phyloP scores from a whole-genome alignment of 2,113 vertebrate genomes.

The Podocnemis expansa region DNA sequence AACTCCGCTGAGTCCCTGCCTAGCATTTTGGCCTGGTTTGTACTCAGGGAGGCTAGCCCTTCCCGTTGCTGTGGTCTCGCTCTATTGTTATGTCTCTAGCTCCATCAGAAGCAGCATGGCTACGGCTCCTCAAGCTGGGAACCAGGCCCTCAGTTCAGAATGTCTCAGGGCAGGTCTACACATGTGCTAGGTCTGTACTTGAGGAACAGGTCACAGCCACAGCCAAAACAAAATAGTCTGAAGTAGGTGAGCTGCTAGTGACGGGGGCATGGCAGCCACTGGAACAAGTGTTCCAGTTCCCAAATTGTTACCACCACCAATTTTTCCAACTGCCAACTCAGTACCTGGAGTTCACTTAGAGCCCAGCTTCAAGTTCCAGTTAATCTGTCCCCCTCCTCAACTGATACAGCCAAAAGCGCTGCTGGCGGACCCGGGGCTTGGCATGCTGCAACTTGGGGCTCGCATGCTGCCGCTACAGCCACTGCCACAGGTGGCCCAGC shows the following conservation, averaged over 20 bases:
- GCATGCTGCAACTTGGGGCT: too few species aligned
- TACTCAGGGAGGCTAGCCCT: neutral
- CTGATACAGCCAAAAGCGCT: neutral
- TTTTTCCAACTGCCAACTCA: neutral
- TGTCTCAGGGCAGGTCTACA: neutral
- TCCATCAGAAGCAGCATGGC: neutral
- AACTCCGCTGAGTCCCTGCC: neutral
- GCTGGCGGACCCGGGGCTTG: too few species aligned
- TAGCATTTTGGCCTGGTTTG: neutral
- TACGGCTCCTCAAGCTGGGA: neutral
- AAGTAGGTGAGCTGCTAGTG: conserved; percentile 32
- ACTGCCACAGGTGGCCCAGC: too few species aligned
- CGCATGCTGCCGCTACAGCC: too few species aligned
- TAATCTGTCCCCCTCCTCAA: neutral
- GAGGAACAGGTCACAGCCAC: conserved; percentile 31
- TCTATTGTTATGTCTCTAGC: neutral
- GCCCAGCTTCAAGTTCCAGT: neutral
- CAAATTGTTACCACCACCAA: neutral
- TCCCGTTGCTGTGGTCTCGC: neutral
- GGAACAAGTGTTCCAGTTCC: neutral
- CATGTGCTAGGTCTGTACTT: neutral
- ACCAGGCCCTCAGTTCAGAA: neutral
- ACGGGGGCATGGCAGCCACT: neutral
- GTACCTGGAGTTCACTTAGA: neutral
- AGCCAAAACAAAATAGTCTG: conserved; percentile 28